Conservation (phyloP, 2,797 vertebrate species). For the Sebastes trivittatus region DNA sequence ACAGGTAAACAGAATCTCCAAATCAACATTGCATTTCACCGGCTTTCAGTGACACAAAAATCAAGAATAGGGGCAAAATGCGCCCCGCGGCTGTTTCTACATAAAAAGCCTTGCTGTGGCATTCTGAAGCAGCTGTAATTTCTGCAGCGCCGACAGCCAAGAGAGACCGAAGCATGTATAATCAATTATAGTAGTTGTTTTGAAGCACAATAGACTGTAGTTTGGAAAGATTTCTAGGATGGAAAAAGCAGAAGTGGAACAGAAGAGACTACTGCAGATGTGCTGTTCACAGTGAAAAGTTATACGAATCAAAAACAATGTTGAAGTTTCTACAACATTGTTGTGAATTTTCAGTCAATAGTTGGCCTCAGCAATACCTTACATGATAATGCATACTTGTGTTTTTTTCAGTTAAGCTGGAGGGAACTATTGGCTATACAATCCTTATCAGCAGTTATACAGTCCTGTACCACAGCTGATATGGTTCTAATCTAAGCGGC, state of each 20-base stretch:
- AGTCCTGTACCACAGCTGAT: neutral
- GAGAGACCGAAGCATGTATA: conserved; percentile 9
- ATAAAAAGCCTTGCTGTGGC: conserved; percentile 17
- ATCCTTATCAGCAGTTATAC: neutral
- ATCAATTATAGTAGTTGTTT: conserved; percentile 42
- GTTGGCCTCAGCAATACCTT: neutral
- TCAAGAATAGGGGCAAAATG: conserved; percentile 16
- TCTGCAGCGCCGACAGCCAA: conserved; percentile 14
- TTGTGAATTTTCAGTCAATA: neutral
- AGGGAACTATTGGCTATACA: neutral
- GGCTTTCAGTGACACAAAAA: conserved; percentile 20
- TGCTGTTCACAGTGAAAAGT: neutral
- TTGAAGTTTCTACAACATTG: neutral
- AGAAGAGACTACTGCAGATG: neutral
- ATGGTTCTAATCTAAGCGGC: neutral
- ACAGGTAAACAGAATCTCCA: neutral
- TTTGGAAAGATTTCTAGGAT: conserved; percentile 32
- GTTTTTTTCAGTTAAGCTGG: neutral
- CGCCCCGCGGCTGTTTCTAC: conserved; percentile 24
- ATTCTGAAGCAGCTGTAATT: conserved; percentile 35
- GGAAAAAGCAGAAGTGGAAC: neutral
- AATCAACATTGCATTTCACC: conserved; percentile 9
- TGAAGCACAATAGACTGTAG: conserved; percentile 32
- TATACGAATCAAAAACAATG: neutral
- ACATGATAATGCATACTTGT: neutral